These are phyloP conservation scores for Clostera curtula DNA, from an alignment of 2,888 invertebrate genomes.

Conservation along the genomic window DNA sequence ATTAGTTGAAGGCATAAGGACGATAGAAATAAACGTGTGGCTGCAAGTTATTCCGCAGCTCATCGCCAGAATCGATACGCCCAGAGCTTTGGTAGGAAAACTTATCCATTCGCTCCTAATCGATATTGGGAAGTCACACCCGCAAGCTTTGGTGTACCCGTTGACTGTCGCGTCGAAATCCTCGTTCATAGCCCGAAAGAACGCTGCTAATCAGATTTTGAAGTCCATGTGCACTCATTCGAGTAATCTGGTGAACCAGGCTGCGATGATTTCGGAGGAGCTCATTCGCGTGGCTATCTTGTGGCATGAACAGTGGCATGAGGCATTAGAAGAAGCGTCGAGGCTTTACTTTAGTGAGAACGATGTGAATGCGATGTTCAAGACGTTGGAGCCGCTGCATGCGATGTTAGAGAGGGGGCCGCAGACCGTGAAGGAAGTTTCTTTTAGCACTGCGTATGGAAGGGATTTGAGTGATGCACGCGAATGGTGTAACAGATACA, in stretches of 20 bases:
- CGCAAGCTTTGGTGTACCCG: constrained; percentile 97
- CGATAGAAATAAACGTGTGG: constrained; percentile 98
- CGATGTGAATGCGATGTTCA: constrained; percentile 97
- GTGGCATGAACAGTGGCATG: constrained; percentile 99
- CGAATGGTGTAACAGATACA: constrained; percentile 95
- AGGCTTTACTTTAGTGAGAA: constrained; percentile 95
- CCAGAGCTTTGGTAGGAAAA: constrained; percentile 89
- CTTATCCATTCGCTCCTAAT: constrained; percentile 94
- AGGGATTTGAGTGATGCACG: constrained; percentile 95
- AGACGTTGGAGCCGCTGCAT: constrained; percentile 95
- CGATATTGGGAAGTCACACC: constrained; percentile 98
- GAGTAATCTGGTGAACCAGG: constrained; percentile 93
- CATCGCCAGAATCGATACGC: constrained; percentile 98
- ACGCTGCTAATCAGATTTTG: constrained; percentile 95
- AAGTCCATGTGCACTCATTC: constrained; percentile 98
- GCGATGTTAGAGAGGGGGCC: constrained; percentile 95
- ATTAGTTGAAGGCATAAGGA: constrained; percentile 91
- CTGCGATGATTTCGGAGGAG: constrained; percentile 97
- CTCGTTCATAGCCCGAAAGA: constrained; percentile 86
- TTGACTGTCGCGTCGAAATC: constrained; percentile 98
- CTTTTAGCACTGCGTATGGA: constrained; percentile 97
- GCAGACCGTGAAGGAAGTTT: constrained; percentile 96
- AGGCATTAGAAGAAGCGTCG: constrained; percentile 96
- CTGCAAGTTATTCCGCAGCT: constrained; percentile 99
- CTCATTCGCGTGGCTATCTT: constrained; percentile 97